A percentile compares a stretch with the other conserved stretches of the same genome.
phyloP scores from a whole-genome alignment of 2,888 invertebrate genomes.

The Oeneis ivallda region DNA sequence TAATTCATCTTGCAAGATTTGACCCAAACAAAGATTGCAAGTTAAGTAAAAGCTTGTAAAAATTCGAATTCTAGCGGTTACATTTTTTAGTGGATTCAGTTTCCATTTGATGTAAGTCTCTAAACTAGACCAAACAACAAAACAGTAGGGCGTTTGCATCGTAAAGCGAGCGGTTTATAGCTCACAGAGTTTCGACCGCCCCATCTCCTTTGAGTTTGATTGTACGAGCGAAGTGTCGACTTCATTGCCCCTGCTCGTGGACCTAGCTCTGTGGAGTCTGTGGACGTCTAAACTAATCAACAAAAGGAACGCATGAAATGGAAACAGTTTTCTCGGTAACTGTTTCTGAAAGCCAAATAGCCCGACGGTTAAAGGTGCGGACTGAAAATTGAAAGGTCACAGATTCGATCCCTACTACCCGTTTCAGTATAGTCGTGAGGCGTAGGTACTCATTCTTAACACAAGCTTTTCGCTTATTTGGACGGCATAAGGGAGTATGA shows the following conservation, averaged over 20 bases:
- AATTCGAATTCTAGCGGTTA: too few species aligned
- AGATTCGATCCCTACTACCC: too few species aligned
- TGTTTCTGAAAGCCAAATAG: too few species aligned
- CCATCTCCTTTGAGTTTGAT: constrained; percentile 38
- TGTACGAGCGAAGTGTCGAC: constrained; percentile 33
- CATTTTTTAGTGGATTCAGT: background rate
- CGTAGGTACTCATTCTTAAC: too few species aligned
- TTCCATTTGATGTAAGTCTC: background rate
- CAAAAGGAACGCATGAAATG: constrained; percentile 10
- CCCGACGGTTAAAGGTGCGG: too few species aligned
- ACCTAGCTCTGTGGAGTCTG: constrained; percentile 16
- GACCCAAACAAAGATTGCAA: too few species aligned
- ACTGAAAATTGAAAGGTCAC: too few species aligned
- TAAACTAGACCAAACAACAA: constrained; percentile 31
- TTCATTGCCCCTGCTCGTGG: constrained; percentile 31
- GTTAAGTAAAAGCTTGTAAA: too few species aligned
- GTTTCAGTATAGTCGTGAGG: too few species aligned
- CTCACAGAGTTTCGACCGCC: constrained; percentile 36
- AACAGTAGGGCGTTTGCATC: constrained; percentile 40
- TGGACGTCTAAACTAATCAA: constrained; percentile 23
- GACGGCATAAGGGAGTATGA: too few species aligned
- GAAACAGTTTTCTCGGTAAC: constrained; percentile 3
- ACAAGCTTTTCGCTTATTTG: too few species aligned
- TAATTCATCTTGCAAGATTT: too few species aligned
- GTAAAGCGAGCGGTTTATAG: constrained; percentile 45